Evolutionary conservation across 92 coral and sea anemone genomes (phyloP), one percentile per base, ranked within the genome.

Genomic region (Diadumene lineata): DNA sequence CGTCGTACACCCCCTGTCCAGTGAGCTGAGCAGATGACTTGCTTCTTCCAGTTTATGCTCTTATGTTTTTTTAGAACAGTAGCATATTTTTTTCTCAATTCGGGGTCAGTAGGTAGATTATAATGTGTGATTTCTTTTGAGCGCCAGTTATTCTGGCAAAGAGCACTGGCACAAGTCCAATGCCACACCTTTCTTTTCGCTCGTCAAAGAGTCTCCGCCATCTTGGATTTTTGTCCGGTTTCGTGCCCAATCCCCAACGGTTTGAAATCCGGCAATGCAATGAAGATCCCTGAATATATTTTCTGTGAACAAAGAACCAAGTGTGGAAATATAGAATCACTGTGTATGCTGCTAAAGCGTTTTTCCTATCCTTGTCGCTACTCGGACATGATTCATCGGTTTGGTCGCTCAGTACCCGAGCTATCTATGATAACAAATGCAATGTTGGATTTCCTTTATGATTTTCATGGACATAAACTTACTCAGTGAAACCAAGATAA

Each of bases 141-240:
- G 64, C 56, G 63, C 84, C 84, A 79, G 50, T 80, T 84, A 73
- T 84, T 84, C 68, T 84, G 50, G 76, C 89, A 84, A 56, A 84
- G 60, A 72, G 84, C 69, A 61, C 87, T 82, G 22, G 87, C 82
- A 60, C 78, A 82, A 44, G 66, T 70, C 87, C 82, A 73, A 60
- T 48, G 67, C 71, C 77, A 73, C 66, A 78, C 81, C 87, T 60
- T 69, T 71, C 58, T 56, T 18, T 44, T 16, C n/a, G n/a, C n/a
- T n/a, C n/a, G n/a, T n/a, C 72, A 44, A 68, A 50, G 53, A 80
- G n/a, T n/a, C n/a, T n/a, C n/a, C 55, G 78, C 84, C 84, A 84
- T 74, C 67, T 79, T 84, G 64, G 78, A 61, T 71, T 73, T 53
- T 34, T 56, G 66, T 73, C 66, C 66, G 34, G 50, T 65, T 48